Conservation (phyloP, 2,797 vertebrate genomes). For the Sebastes hopkinsi region DNA sequence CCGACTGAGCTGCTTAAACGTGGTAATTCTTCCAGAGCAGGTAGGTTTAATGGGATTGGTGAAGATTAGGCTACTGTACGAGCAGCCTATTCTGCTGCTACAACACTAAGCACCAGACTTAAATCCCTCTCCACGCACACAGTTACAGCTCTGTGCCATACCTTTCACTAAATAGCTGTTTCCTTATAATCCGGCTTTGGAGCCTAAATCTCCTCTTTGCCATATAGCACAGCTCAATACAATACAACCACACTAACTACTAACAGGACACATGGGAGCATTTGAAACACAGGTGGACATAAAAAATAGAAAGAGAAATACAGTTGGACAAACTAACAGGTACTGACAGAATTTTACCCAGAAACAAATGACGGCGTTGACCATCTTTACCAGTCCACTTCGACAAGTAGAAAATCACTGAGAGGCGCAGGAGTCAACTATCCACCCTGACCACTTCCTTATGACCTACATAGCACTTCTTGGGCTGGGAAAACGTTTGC, state of each 20-base stretch:
- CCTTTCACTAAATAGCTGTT: slow-evolving; percentile 63
- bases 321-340: not conserved
- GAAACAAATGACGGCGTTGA: not conserved
- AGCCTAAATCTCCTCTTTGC: slow-evolving; percentile 55
- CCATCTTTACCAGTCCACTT: not conserved
- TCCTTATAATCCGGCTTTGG: slow-evolving; percentile 66
- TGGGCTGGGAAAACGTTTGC: not conserved
- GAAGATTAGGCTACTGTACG: slow-evolving; percentile 76
- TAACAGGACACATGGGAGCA: not conserved
- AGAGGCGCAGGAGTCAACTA: not conserved
- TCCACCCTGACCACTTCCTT: not conserved
- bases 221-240: slow-evolving; percentile 28
- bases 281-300: not conserved
- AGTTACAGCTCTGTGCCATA: slow-evolving; percentile 44
- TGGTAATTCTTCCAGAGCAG: slow-evolving; percentile 70
- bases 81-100: slow-evolving; percentile 55
- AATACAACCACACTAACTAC: slow-evolving; percentile 7
- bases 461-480: too few relatives aligned
- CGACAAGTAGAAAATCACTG: not conserved
- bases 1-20: slow-evolving; percentile 69
- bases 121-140: slow-evolving; percentile 67
- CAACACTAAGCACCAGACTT: slow-evolving; percentile 55
- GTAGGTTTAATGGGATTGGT: slow-evolving; percentile 78
- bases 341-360: not conserved
- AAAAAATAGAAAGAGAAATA: not conserved